Conservation (phyloP, 2,113 vertebrate genomes). For the Platichthys flesus region DNA sequence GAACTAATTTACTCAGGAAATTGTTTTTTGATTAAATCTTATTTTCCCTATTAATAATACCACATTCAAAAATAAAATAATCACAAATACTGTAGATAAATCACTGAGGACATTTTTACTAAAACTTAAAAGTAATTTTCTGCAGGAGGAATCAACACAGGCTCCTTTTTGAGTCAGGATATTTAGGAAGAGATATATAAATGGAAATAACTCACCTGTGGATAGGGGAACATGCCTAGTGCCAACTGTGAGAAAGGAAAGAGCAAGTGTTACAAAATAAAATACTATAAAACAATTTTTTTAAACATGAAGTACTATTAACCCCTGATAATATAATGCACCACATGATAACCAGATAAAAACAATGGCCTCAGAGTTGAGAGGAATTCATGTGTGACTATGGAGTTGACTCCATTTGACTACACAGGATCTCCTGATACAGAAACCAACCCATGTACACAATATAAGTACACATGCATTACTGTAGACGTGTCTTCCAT, state of each 20-base stretch:
- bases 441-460: background rate
- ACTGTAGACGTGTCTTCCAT: too few species aligned
- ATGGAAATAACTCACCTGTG: slow-evolving; percentile 91
- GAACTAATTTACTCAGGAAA: too few species aligned
- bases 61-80: too few species aligned
- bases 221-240: slow-evolving; percentile 98
- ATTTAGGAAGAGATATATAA: background rate
- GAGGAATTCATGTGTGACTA: background rate
- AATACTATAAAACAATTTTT: background rate
- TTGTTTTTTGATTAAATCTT: too few species aligned
- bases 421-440: background rate
- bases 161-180: background rate
- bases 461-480: background rate
- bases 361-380: background rate
- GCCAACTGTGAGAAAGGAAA: slow-evolving; percentile 90
- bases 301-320: background rate
- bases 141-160: background rate
- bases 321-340: background rate
- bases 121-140: too few species aligned
- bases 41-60: too few species aligned
- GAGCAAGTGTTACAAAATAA: slow-evolving; percentile 10
- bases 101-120: too few species aligned
- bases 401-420: background rate
- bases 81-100: too few species aligned
- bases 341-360: background rate